These are phyloP conservation scores for Xerus inauris DNA, from an alignment of 2,113 vertebrate genomes.

Conservation along the genomic window DNA sequence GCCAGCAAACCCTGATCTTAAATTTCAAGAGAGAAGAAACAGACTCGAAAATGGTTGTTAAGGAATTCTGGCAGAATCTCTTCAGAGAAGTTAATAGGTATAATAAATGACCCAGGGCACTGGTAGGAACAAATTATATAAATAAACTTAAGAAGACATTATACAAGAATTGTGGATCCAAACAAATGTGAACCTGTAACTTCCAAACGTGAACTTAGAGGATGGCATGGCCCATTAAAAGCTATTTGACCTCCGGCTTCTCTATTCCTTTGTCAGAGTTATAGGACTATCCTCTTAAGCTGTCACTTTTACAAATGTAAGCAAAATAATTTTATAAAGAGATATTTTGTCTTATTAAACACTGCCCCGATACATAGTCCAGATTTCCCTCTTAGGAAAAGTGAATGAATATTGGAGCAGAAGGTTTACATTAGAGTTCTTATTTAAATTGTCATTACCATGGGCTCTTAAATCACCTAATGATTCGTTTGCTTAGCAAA, in stretches of 20 bases:
- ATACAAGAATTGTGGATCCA: conserved; percentile 58
- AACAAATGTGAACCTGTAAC: conserved; percentile 67
- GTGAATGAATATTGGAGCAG: conserved; percentile 79
- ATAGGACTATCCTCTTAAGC: conserved; percentile 70
- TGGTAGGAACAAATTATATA: conserved; percentile 79
- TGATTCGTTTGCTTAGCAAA: conserved; percentile 84
- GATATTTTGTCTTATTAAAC: conserved; percentile 78
- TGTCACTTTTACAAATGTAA: conserved; percentile 76
- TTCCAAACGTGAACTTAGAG: conserved; percentile 12
- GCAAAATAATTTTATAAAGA: conserved; percentile 73
- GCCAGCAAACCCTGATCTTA: conserved; percentile 64
- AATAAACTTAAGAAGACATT: conserved; percentile 82
- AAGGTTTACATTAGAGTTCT: conserved; percentile 83
- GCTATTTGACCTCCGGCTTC: neutral
- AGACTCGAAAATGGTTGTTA: conserved; percentile 65
- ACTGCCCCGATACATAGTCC: conserved; percentile 72
- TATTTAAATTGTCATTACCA: conserved; percentile 84
- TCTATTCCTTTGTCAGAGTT: conserved; percentile 33
- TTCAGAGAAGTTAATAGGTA: conserved; percentile 78
- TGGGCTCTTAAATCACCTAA: conserved; percentile 86
- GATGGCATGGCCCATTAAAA: conserved; percentile 7
- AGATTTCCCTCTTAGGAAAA: conserved; percentile 80
- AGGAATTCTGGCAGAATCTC: conserved; percentile 79
- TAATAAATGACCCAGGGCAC: conserved; percentile 83
- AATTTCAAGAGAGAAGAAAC: conserved; percentile 79